Evolutionary conservation across 1,140 invertebrate species (phyloP).

Genomic region (Aplysia californica): DNA sequence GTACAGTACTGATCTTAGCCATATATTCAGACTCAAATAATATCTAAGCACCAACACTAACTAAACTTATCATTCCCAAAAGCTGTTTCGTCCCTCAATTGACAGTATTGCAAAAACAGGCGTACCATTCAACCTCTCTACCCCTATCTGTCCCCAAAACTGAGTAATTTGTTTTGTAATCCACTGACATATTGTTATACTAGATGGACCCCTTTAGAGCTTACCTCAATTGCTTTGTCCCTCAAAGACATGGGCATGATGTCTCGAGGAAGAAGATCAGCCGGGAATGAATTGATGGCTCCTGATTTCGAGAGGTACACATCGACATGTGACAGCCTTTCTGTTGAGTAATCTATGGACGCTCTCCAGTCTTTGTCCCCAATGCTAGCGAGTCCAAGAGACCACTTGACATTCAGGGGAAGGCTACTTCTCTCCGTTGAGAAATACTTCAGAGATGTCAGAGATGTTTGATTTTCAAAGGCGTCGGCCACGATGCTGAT

Average conservation of each 20-base stretch:
- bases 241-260: not conserved
- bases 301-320: not conserved
- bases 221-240: conserved; percentile 3
- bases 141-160: too few species aligned
- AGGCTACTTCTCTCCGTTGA: not conserved
- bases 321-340: not conserved
- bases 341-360: not conserved
- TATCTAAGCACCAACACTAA: too few species aligned
- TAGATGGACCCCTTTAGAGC: too few species aligned
- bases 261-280: conserved; percentile 2
- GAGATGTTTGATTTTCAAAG: not conserved
- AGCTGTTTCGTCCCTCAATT: too few species aligned
- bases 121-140: too few species aligned
- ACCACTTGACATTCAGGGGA: not conserved
- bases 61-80: too few species aligned
- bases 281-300: not conserved
- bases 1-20: too few species aligned
- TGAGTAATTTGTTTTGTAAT: too few species aligned
- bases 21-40: too few species aligned
- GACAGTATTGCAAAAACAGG: too few species aligned
- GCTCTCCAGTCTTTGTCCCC: not conserved
- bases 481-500: not conserved
- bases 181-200: too few species aligned
- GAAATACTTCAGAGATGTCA: not conserved
- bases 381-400: not conserved